phyloP scores from a whole-genome alignment of 1,140 invertebrate genomes.

The Ladona fulva region DNA sequence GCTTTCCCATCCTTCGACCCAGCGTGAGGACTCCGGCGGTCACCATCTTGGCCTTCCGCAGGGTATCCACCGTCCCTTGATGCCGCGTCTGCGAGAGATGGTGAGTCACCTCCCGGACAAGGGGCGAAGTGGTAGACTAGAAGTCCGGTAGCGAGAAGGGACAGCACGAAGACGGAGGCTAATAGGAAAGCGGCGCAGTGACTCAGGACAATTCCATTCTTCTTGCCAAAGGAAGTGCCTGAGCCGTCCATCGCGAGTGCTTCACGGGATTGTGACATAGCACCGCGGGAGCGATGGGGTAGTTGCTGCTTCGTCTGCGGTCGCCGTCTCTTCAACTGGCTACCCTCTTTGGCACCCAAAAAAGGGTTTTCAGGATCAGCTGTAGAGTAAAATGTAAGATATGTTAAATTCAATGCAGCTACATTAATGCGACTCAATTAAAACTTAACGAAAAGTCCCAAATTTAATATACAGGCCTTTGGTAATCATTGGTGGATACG shows the following conservation, averaged over 20 bases:
- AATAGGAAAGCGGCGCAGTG: slow-evolving; percentile 40
- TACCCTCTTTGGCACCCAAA: neutral
- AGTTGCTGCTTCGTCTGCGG: neutral
- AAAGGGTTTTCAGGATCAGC: too few species aligned
- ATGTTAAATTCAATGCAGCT: too few species aligned
- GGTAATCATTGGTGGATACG: too few species aligned
- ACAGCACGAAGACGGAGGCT: slow-evolving; percentile 39
- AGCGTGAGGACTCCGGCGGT: slow-evolving; percentile 26
- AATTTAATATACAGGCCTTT: too few species aligned
- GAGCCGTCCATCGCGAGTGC: slow-evolving; percentile 35
- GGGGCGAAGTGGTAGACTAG: slow-evolving; percentile 60
- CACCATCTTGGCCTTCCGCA: slow-evolving; percentile 20
- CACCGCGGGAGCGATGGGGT: slow-evolving; percentile 18
- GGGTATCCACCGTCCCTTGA: neutral
- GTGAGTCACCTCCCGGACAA: slow-evolving; percentile 30
- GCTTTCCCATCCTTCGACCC: slow-evolving; percentile 31
- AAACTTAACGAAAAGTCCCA: too few species aligned
- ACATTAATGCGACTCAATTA: too few species aligned
- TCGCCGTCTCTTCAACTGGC: neutral
- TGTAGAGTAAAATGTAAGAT: too few species aligned
- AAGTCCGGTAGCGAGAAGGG: slow-evolving; percentile 50
- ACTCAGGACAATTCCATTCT: slow-evolving; percentile 36
- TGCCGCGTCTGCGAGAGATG: neutral
- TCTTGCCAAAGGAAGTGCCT: slow-evolving; percentile 36
- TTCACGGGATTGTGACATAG: slow-evolving; percentile 36